Base-by-base conservation (phyloP, 2,797 vertebrate genomes). In the Lepilemur septentrionalis region DNA sequence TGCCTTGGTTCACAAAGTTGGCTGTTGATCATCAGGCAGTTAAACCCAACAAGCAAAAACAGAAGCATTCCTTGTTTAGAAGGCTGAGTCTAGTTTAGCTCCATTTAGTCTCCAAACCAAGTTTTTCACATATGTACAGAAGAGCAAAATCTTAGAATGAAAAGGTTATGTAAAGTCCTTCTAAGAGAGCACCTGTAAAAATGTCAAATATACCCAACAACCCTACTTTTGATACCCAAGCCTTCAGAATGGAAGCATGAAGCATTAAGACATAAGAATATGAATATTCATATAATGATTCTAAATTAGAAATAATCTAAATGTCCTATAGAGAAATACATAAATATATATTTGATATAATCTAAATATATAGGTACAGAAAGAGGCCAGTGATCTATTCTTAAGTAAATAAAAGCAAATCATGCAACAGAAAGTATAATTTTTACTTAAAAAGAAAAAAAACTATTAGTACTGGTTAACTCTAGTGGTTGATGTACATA, bases 391-490 rank as follows among this genome's bases (percentile, higher is more conserved):
- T 59, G 15, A 35, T 22, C 18, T 46, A 9, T 86, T 86, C 30
- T 75, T 83, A 72, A 93, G n/a, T 41, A 89, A 94, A 84, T 87
- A 75, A 93, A 96, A 96, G 15, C n/a, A 94, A 97, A 23, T 59
- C 81, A 32, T 35, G 35, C 35, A 94, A 89, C 3, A 46, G 52
- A 57, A 93, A 43, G 8, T 73, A 18, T 41, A 67, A 43, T 48
- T 94, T 94, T 89, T 95, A 28, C 35, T 95, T 84, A 67, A 84
- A 93, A 84, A n/a, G 70, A 5, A 46, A 81, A 80, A 87, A 93
- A 57, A 28, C 1, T 83, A 32, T 35, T 65, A 78, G 59, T 50
- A 65, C 25, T 69, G 9, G n/a, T 65, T 92, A 96, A 87, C 28
- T 79, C 23, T 88, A 50, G 14, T 38, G 20, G 11, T 48, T 86